Evolutionary conservation across 1,140 invertebrate genomes (phyloP).

Genomic region (Eumaeus atala): DNA sequence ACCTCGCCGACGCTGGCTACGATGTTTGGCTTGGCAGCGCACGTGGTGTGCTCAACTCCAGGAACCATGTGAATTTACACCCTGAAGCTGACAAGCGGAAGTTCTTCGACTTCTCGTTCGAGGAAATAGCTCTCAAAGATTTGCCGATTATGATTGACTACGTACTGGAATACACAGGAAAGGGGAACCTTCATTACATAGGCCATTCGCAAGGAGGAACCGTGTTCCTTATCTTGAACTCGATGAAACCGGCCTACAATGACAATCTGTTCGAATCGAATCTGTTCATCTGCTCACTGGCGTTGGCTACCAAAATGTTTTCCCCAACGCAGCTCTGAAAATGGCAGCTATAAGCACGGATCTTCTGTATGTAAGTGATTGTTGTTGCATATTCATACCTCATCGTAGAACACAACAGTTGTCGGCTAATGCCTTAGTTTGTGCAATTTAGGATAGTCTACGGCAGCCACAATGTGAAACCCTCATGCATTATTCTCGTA

Average conservation of each 20-base stretch:
- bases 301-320: conserved; percentile 44
- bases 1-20: conserved; percentile 80
- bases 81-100: conserved; percentile 53
- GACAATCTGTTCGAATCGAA: conserved; percentile 36
- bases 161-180: conserved; percentile 69
- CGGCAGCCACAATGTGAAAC: no score
- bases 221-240: conserved; percentile 60
- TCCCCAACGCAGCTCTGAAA: conserved; percentile 32
- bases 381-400: not conserved
- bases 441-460: no score
- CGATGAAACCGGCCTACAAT: conserved; percentile 75
- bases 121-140: conserved; percentile 79
- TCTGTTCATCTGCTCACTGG: conserved; percentile 44
- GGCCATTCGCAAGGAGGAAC: conserved; percentile 75
- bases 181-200: conserved; percentile 71
- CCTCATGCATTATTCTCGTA: no score
- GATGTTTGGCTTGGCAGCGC: conserved; percentile 85
- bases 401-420: no score
- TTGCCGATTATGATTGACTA: conserved; percentile 81
- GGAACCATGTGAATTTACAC: conserved; percentile 72
- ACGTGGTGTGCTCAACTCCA: conserved; percentile 80
- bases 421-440: no score
- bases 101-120: conserved; percentile 78
- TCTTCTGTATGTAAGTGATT: conserved; percentile 43
- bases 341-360: conserved; percentile 25